A percentile compares a stretch with the other conserved stretches of the same genome.
Evolutionary conservation across 2,113 vertebrate species (phyloP).

Genomic region (Sprattus sprattus): DNA sequence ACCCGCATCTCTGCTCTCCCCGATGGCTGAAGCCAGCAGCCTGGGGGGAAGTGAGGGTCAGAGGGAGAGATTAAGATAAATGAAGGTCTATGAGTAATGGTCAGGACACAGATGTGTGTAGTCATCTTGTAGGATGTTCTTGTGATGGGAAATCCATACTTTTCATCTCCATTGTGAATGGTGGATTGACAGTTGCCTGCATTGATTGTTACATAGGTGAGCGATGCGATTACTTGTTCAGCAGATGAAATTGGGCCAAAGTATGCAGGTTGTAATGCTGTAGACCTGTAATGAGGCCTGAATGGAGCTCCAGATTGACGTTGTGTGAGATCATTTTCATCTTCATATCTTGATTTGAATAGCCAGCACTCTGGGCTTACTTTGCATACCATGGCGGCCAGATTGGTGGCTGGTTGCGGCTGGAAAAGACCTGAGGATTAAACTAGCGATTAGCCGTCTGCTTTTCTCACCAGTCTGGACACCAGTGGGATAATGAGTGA

Average conservation of each 20-base stretch:
- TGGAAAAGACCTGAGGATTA: constrained; percentile 8
- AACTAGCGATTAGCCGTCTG: constrained; percentile 12
- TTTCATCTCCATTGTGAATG: not conserved
- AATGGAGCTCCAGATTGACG: not conserved
- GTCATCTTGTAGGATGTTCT: not conserved
- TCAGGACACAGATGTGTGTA: not conserved
- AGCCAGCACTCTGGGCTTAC: not conserved
- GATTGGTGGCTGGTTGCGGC: not conserved
- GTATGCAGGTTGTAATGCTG: not conserved
- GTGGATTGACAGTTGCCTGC: not conserved
- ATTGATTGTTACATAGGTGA: not conserved
- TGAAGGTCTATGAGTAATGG: not conserved
- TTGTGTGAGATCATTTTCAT: not conserved
- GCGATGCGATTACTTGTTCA: not conserved
- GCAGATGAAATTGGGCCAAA: not conserved
- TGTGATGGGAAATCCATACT: not conserved
- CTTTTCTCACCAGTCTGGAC: not conserved
- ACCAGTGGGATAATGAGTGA: not conserved
- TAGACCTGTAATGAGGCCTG: not conserved
- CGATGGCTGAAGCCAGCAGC: not conserved
- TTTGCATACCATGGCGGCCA: not conserved
- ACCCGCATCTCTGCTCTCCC: not conserved
- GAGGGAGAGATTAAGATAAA: not conserved
- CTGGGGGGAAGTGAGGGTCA: not conserved
- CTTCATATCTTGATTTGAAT: not conserved